phyloP scores from a whole-genome alignment of 2,888 invertebrate species.

The Drosophila dives region DNA sequence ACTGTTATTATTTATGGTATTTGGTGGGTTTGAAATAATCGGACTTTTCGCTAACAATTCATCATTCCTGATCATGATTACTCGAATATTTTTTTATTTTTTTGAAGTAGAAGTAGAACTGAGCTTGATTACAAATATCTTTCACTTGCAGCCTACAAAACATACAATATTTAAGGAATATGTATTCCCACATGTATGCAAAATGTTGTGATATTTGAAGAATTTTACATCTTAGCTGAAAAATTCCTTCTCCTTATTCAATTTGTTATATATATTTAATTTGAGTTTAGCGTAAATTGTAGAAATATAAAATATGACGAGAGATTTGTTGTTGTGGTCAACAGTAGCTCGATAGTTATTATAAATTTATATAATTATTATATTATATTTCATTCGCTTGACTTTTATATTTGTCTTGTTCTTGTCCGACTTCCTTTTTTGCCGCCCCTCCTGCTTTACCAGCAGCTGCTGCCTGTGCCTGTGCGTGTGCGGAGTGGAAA shows the following conservation, averaged over 20 bases:
- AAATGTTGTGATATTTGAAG: background rate
- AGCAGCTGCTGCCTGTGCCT: conserved; percentile 34
- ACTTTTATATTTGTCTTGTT: conserved; percentile 20
- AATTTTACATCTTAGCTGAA: background rate
- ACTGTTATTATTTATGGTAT: background rate
- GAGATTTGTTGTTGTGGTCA: background rate
- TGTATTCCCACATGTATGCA: background rate
- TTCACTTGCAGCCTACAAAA: too few relatives aligned
- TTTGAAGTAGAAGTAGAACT: too few relatives aligned
- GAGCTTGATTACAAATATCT: too few relatives aligned
- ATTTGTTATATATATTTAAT: background rate
- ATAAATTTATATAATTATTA: background rate
- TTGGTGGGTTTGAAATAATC: background rate
- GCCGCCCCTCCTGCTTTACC: background rate
- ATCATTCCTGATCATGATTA: background rate
- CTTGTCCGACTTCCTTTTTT: background rate
- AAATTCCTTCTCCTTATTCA: background rate
- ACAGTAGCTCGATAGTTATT: background rate
- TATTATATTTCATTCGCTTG: background rate
- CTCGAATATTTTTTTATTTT: too few relatives aligned
- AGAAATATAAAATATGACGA: background rate
- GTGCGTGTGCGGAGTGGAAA: conserved; percentile 22
- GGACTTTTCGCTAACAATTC: background rate
- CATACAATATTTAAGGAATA: too few relatives aligned
- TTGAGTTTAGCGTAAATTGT: background rate